A percentile compares a stretch with the other conserved stretches of the same genome.
Evolutionary conservation across 2,113 vertebrate genomes (phyloP).

Genomic region (Puntigrus tetrazona): DNA sequence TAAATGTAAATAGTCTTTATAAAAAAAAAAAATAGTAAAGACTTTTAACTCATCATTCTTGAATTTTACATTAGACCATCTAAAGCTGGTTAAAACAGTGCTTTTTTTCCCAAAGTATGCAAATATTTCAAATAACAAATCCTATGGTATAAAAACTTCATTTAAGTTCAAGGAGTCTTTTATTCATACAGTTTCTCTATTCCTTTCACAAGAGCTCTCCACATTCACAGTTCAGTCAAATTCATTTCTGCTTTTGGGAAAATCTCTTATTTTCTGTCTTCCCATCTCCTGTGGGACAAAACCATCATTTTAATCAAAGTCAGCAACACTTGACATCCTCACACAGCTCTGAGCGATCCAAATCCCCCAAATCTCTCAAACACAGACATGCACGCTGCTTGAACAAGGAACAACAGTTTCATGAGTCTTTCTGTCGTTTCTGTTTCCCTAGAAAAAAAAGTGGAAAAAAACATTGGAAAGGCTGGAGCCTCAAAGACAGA

Average conservation of each 20-base stretch:
- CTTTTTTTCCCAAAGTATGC: neutral
- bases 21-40: conserved; percentile 81
- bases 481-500: neutral
- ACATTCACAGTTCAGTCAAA: conserved; percentile 34
- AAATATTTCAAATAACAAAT: neutral
- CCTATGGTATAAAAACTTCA: neutral
- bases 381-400: neutral
- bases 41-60: conserved; percentile 45
- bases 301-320: conserved; percentile 26
- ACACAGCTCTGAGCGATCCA: neutral
- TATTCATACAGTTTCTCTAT: conserved; percentile 3
- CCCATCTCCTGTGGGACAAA: conserved; percentile 21
- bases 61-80: neutral
- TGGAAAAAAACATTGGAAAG: neutral
- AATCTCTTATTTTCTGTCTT: neutral
- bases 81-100: neutral
- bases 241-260: conserved; percentile 35
- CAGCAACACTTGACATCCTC: conserved; percentile 9
- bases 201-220: conserved; percentile 14
- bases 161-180: neutral
- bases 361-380: conserved; percentile 11
- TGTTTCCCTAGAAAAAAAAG: neutral
- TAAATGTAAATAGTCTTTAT: conserved; percentile 93
- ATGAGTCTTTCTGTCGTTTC: neutral
- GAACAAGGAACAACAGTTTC: neutral